phyloP scores from a whole-genome alignment of 2,797 vertebrate species.

The Chiloscyllium punctatum region DNA sequence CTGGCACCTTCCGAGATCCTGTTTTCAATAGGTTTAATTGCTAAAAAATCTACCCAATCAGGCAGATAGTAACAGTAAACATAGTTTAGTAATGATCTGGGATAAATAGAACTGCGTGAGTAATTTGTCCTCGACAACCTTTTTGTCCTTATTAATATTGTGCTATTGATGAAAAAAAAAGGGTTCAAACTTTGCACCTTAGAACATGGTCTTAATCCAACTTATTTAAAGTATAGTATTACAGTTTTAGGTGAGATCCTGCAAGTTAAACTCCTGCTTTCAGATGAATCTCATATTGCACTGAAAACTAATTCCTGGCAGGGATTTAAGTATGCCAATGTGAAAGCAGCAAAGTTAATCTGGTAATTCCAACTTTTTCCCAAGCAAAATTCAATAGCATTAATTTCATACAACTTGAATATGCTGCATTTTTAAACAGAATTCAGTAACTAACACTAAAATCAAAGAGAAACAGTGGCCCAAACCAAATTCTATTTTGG shows the following conservation, averaged over 20 bases:
- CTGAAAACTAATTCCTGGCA: neutral
- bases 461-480: neutral
- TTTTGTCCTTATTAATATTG: neutral
- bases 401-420: neutral
- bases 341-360: neutral
- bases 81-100: neutral
- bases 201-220: neutral
- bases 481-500: neutral
- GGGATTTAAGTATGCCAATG: neutral
- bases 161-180: neutral
- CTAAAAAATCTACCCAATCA: neutral
- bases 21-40: neutral
- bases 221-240: neutral
- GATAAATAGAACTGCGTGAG: neutral
- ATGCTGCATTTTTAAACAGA: neutral
- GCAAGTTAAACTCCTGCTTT: neutral
- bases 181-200: neutral
- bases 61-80: neutral
- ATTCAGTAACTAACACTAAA: neutral
- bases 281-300: neutral
- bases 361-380: neutral
- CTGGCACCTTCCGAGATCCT: neutral
- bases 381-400: no score
- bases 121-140: neutral
- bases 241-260: neutral